Percentiles rank a stretch among this genome's conserved stretches.
phyloP scores from a whole-genome alignment of 2,888 invertebrate genomes.

The Pycnomerus fuliginosus region DNA sequence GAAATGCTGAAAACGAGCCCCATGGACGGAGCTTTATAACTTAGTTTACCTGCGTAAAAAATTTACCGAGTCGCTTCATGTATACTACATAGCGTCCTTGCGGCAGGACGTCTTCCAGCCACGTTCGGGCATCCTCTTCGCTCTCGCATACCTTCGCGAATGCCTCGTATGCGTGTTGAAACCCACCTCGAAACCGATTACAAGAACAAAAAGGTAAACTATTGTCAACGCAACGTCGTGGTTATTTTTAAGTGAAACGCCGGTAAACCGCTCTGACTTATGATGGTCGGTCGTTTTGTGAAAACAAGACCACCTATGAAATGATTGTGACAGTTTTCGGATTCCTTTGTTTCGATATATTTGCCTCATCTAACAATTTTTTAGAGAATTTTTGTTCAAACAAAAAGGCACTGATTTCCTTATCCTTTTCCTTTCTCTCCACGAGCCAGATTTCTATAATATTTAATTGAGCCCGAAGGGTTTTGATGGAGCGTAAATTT shows the following conservation, averaged over 20 bases:
- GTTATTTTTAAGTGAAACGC: slow-evolving; percentile 39
- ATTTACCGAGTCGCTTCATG: slow-evolving; percentile 25
- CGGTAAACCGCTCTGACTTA: slow-evolving; percentile 39
- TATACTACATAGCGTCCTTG: slow-evolving; percentile 29
- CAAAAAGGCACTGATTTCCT: too few relatives aligned
- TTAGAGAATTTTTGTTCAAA: too few relatives aligned
- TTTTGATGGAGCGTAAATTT: too few relatives aligned
- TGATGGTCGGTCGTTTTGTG: slow-evolving; percentile 36
- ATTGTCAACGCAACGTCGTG: slow-evolving; percentile 40
- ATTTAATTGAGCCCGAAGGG: too few relatives aligned
- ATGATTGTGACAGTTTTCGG: slow-evolving; percentile 26
- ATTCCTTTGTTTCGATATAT: too few relatives aligned
- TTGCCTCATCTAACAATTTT: too few relatives aligned
- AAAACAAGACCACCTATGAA: slow-evolving; percentile 43
- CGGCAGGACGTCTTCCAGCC: slow-evolving; percentile 15
- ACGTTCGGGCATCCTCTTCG: slow-evolving; percentile 5
- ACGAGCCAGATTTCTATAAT: too few relatives aligned
- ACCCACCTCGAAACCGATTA: too few relatives aligned
- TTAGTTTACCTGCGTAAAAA: slow-evolving; percentile 14
- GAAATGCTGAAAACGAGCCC: slow-evolving; percentile 4
- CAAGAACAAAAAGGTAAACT: slow-evolving; percentile 38
- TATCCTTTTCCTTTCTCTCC: too few relatives aligned
- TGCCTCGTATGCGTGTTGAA: slow-evolving; percentile 6
- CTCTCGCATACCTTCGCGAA: not conserved
- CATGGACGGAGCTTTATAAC: slow-evolving; percentile 12